A percentile compares a stretch with the other conserved stretches of the same genome.
Conservation (phyloP, 2,113 vertebrate species). For the Edolisoma coerulescens region DNA sequence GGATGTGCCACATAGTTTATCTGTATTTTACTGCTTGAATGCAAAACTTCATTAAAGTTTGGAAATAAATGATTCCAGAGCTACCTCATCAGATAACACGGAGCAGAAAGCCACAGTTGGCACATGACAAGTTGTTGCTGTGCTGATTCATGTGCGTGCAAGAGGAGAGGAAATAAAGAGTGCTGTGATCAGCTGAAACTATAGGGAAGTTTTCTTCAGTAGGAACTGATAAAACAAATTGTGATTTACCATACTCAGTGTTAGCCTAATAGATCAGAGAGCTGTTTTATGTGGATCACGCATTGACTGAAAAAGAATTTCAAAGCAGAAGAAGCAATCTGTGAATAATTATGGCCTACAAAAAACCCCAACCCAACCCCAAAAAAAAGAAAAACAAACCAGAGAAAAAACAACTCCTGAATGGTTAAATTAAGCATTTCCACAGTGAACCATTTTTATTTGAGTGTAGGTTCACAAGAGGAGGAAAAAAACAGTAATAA, state of each 20-base stretch:
- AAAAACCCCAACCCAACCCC: background rate
- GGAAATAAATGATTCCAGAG: background rate
- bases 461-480: background rate
- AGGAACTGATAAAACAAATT: background rate
- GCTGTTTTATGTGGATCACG: background rate
- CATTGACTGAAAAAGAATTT: background rate
- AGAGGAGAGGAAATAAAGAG: conserved; percentile 16
- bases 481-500: background rate
- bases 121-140: background rate
- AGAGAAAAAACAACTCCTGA: background rate
- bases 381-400: background rate
- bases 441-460: background rate
- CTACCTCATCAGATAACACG: background rate
- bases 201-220: background rate
- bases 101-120: background rate
- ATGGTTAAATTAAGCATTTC: background rate
- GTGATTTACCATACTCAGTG: background rate
- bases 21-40: background rate
- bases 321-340: background rate
- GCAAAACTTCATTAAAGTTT: background rate
- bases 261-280: background rate
- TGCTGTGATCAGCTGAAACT: conserved; percentile 22
- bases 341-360: background rate
- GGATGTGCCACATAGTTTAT: rapidly evolving
- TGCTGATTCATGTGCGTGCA: background rate